Evolutionary conservation across 1,140 invertebrate genomes (phyloP), one percentile per base, ranked within the genome.

Genomic region (Arion vulgaris): DNA sequence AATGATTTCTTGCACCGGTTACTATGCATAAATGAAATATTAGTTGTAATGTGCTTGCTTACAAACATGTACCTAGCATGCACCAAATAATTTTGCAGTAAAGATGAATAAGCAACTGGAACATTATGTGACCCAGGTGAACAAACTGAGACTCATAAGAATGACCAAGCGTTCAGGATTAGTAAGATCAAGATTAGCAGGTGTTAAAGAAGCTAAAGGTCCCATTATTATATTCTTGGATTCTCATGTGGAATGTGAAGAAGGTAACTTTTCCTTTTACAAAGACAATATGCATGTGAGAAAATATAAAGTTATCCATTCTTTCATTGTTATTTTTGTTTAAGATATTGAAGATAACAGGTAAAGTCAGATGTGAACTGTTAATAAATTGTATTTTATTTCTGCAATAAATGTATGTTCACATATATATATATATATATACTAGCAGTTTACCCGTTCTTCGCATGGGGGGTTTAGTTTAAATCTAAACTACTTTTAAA

Each of bases 241-340:
- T 92, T 98, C 97, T 34, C 98, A 99, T 93, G 98, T 97, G 93
- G 98, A 99, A 92, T 98, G 97, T 89, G 96, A 97, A 95, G 92
- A 86, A 94, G 96, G 98, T 87, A 86, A 73, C 81, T 78, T 11
- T 57, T n/a, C 2, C 4, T 4, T 15, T 57, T n/a, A 57, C 26
- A 57, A 57, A 57, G 19, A 15, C 5, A 45, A 45, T 45, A 15
- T 45, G 41, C 5, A 7, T 45, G 41, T 45, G 15, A 45, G 41
- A 45, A 45, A 7, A 45, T 45, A 45, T 7, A 45, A 45, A 45
- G 5, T 45, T 45, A 15, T 15, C 41, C 5, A 45, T 45, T 45
- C 41, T 15, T 45, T 45, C n/a, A n/a, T n/a, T n/a, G n/a, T n/a
- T n/a, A n/a, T n/a, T n/a, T n/a, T n/a, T n/a, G n/a, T n/a, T n/a